Evolutionary conservation across 2,888 invertebrate species (phyloP).

Genomic region (Megaustenia siamemsis): DNA sequence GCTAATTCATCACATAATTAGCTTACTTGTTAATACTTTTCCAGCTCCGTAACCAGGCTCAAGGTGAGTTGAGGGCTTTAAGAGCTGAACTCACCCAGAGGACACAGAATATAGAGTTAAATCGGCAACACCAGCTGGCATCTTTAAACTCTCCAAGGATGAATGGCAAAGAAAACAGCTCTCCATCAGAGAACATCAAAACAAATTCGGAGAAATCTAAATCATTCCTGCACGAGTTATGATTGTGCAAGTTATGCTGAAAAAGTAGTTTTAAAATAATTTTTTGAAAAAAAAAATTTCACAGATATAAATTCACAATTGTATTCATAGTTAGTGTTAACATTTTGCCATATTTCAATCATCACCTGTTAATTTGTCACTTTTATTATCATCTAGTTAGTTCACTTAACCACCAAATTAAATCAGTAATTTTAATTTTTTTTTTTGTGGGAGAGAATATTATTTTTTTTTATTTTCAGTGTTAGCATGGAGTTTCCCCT

Average conservation of each 20-base stretch:
- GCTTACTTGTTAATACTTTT: conserved; percentile 69
- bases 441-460: too few species aligned
- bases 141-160: conserved; percentile 53
- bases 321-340: too few species aligned
- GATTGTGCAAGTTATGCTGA: neutral
- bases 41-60: conserved; percentile 82
- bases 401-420: too few species aligned
- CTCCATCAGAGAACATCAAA: neutral
- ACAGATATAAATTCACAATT: too few species aligned
- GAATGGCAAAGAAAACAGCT: conserved; percentile 34
- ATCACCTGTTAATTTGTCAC: too few species aligned
- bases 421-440: too few species aligned
- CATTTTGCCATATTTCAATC: too few species aligned
- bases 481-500: too few species aligned
- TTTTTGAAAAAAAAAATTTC: too few species aligned
- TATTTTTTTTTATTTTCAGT: too few species aligned
- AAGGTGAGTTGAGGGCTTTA: conserved; percentile 81
- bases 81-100: conserved; percentile 81
- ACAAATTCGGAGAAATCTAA: neutral
- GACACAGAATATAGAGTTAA: conserved; percentile 81
- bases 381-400: too few species aligned
- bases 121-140: conserved; percentile 78
- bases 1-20: too few species aligned
- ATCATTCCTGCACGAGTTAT: conserved; percentile 5
- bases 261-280: neutral